Evolutionary conservation across 2,797 vertebrate species (phyloP).

Genomic region (Cyclura pinguis): DNA sequence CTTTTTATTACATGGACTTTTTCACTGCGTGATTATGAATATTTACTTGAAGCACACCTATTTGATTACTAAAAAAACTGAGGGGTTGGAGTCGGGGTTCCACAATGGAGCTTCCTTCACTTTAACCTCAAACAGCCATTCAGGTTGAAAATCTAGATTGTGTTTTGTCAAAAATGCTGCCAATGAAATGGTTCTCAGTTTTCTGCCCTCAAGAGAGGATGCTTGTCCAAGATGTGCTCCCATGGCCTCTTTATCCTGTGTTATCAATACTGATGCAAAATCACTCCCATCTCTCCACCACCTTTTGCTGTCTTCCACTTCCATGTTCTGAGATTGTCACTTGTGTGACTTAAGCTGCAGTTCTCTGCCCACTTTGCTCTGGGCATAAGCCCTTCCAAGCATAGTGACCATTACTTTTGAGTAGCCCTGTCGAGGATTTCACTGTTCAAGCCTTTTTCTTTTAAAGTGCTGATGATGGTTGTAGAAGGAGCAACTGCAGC

Average conservation of each 20-base stretch:
- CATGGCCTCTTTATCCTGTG: neutral
- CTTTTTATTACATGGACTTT: slow-evolving; percentile 25
- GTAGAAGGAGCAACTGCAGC: neutral
- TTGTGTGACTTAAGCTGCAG: neutral
- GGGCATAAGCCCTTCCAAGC: neutral
- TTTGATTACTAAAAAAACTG: neutral
- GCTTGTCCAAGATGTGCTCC: neutral
- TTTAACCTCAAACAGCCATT: rapidly evolving
- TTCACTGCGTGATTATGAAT: rapidly evolving
- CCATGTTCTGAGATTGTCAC: neutral
- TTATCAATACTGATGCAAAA: neutral
- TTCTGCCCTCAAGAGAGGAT: neutral
- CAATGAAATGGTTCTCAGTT: rapidly evolving
- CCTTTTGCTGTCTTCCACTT: neutral
- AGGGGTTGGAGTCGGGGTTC: neutral
- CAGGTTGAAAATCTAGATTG: neutral
- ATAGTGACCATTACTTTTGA: neutral
- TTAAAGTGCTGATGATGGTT: neutral
- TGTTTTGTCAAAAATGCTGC: neutral
- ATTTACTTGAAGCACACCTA: slow-evolving; percentile 18
- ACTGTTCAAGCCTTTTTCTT: neutral
- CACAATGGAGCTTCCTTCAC: rapidly evolving
- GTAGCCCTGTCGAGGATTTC: neutral
- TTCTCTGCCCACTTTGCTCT: neutral
- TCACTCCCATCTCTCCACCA: neutral